These are phyloP conservation scores for Ypsolopha sequella DNA, from an alignment of 2,888 invertebrate species.

Conservation along the genomic window DNA sequence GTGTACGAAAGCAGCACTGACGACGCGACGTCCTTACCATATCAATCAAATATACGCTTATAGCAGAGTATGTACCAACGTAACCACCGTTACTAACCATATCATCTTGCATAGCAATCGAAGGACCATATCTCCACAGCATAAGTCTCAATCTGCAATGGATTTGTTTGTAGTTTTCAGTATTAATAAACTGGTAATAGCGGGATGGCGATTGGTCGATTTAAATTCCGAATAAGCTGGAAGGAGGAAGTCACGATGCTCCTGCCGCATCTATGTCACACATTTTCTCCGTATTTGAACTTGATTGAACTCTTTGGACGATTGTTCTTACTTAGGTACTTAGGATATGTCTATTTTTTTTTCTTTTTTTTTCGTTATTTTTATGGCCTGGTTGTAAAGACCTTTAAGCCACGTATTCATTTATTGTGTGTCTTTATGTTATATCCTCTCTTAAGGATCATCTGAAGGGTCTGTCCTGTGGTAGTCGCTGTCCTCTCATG, in stretches of 20 bases:
- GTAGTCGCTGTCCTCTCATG: too few relatives aligned
- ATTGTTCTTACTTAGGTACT: too few relatives aligned
- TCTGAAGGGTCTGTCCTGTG: too few relatives aligned
- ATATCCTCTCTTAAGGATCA: too few relatives aligned
- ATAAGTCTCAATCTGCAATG: not conserved
- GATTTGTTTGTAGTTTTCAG: not conserved
- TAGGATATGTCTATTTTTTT: too few relatives aligned
- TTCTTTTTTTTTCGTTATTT: too few relatives aligned
- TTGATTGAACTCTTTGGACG: slow-evolving; percentile 42
- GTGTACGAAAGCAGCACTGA: slow-evolving; percentile 58
- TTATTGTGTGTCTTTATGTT: too few relatives aligned
- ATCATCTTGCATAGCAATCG: too few relatives aligned
- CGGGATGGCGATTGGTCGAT: slow-evolving; percentile 58
- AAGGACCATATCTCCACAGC: not conserved
- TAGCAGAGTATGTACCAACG: slow-evolving; percentile 16
- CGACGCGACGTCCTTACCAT: slow-evolving; percentile 59
- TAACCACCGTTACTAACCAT: slow-evolving; percentile 22
- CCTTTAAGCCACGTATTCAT: too few relatives aligned
- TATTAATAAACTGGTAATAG: slow-evolving; percentile 3
- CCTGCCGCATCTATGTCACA: slow-evolving; percentile 55
- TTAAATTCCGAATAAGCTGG: slow-evolving; percentile 68
- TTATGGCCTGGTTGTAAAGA: too few relatives aligned
- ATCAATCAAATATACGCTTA: slow-evolving; percentile 57
- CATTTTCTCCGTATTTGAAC: slow-evolving; percentile 65
- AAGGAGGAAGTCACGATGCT: slow-evolving; percentile 63